Conservation (phyloP, 2,113 vertebrate genomes). For the Hoplias malabaricus region DNA sequence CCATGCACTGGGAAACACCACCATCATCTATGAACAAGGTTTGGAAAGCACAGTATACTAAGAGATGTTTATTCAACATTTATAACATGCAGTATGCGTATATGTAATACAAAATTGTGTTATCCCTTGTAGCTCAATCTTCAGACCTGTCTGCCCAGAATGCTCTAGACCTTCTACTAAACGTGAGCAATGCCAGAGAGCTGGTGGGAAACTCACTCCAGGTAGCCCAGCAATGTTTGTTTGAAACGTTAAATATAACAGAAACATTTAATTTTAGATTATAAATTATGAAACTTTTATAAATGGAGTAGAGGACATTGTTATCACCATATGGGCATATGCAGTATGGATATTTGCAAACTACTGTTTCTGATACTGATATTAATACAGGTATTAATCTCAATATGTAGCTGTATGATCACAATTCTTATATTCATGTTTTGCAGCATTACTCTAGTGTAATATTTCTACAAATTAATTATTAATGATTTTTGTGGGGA, state of each 20-base stretch:
- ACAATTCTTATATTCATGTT: too few relatives aligned
- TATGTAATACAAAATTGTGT: not conserved
- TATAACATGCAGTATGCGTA: not conserved
- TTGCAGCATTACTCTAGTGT: too few relatives aligned
- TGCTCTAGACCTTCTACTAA: conserved; percentile 89
- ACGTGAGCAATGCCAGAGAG: conserved; percentile 90
- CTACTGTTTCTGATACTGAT: too few relatives aligned
- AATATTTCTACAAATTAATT: not conserved
- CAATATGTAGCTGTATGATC: too few relatives aligned
- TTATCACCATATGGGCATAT: too few relatives aligned
- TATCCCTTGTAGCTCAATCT: conserved; percentile 63
- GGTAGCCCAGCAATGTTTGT: too few relatives aligned
- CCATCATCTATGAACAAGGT: conserved; percentile 94
- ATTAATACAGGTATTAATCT: too few relatives aligned
- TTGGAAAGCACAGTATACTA: conserved; percentile 19
- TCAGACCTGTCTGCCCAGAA: conserved; percentile 87
- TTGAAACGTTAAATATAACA: too few relatives aligned
- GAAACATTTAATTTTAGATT: too few relatives aligned
- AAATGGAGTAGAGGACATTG: too few relatives aligned
- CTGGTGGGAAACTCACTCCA: conserved; percentile 81
- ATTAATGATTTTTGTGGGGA: not conserved
- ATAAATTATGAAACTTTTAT: too few relatives aligned
- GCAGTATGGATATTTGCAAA: too few relatives aligned
- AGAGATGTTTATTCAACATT: not conserved
- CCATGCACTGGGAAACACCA: conserved; percentile 82